These are phyloP conservation scores for Clarias gariepinus DNA, from an alignment of 2,113 vertebrate genomes.

Conservation along the genomic window DNA sequence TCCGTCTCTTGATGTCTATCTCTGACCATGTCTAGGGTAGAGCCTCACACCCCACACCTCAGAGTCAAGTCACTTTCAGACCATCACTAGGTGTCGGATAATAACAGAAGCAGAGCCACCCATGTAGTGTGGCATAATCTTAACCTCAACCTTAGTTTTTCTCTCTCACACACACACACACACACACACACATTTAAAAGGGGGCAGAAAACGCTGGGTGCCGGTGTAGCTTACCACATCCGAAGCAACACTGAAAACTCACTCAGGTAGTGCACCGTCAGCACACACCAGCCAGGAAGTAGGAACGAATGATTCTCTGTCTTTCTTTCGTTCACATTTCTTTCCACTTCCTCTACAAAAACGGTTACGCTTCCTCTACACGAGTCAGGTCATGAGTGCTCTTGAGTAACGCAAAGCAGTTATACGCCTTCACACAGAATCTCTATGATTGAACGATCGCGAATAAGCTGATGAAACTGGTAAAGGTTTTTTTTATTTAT, in stretches of 20 bases:
- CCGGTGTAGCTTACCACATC: constrained; percentile 21
- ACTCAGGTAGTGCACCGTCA: constrained; percentile 39
- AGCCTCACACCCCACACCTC: background rate
- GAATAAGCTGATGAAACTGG: background rate
- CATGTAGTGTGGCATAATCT: background rate
- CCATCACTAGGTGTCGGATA: background rate
- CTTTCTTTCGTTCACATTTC: constrained; percentile 30
- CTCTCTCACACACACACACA: constrained; percentile 4
- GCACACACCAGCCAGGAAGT: constrained; percentile 23
- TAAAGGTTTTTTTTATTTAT: background rate
- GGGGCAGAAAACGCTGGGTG: background rate
- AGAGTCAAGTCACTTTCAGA: background rate
- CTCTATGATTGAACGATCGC: background rate
- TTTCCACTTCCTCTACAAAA: constrained; percentile 45
- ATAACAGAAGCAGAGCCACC: background rate
- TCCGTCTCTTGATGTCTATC: background rate
- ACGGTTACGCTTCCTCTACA: constrained; percentile 31
- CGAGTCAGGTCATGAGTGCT: background rate
- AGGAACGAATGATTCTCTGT: constrained; percentile 44
- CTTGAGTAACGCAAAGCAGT: background rate
- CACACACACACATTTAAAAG: background rate
- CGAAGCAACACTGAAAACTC: constrained; percentile 55
- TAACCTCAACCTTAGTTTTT: background rate
- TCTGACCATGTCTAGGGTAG: background rate
- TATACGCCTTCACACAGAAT: too few relatives aligned